Percentiles rank a stretch among this genome's conserved stretches.
These are phyloP conservation scores for Crotalus helleri DNA, from an alignment of 2,113 vertebrate species.

Conservation along the genomic window DNA sequence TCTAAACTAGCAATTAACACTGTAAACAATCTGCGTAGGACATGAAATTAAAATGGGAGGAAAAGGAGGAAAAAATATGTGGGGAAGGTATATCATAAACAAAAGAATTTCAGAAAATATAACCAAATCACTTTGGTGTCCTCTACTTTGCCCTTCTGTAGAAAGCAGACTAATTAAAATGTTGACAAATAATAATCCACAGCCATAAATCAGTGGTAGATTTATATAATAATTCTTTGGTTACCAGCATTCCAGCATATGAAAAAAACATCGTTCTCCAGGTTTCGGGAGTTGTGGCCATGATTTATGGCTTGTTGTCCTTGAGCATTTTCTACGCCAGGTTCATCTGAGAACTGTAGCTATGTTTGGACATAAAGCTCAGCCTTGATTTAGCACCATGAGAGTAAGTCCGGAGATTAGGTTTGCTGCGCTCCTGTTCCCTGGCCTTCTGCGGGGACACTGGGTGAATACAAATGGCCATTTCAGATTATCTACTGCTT, in stretches of 20 bases:
- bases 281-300: neutral
- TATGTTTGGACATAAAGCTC: neutral
- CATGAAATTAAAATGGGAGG: neutral
- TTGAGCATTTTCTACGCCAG: constrained; percentile 48
- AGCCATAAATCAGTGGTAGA: neutral
- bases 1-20: neutral
- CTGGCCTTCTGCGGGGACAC: neutral
- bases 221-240: neutral
- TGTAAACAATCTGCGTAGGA: neutral
- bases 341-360: constrained; percentile 38
- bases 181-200: neutral
- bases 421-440: neutral
- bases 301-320: constrained; percentile 24
- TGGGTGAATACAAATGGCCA: neutral
- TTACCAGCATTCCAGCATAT: neutral
- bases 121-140: neutral
- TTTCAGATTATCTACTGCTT: neutral
- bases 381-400: neutral
- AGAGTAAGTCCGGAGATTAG: neutral
- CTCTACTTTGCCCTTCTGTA: neutral
- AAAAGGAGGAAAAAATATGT: neutral
- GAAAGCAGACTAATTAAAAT: neutral
- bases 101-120: neutral
- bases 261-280: neutral
- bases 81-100: neutral